Evolutionary conservation across 2,113 vertebrate species (phyloP).

Genomic region (Mixornis gularis): DNA sequence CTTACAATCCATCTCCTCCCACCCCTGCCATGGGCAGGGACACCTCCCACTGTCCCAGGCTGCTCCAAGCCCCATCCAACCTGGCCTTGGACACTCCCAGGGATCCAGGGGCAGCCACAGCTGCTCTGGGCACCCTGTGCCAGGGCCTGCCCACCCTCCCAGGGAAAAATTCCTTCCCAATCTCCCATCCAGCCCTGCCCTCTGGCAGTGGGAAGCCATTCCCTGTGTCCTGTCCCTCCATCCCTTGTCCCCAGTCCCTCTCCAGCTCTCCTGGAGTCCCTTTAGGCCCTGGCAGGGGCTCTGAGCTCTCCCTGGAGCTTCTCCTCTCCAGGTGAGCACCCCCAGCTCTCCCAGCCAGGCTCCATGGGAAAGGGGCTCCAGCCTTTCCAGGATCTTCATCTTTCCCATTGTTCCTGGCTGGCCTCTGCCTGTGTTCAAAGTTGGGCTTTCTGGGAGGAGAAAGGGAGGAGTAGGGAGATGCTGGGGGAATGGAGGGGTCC

Average conservation of each 20-base stretch:
- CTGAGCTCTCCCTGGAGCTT: neutral
- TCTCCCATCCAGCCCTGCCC: neutral
- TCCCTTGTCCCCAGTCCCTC: neutral
- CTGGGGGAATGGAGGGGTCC: neutral
- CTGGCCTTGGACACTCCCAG: neutral
- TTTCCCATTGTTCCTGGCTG: neutral
- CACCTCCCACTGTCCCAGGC: accelerated
- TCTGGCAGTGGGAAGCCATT: neutral
- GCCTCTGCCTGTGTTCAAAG: neutral
- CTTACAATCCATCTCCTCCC: neutral
- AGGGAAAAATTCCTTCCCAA: neutral
- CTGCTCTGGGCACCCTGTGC: neutral
- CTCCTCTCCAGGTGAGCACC: neutral
- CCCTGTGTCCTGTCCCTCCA: neutral
- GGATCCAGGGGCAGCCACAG: neutral
- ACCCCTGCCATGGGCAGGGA: neutral
- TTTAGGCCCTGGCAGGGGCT: neutral
- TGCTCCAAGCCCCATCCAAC: accelerated
- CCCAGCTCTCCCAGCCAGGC: neutral
- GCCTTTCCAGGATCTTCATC: neutral
- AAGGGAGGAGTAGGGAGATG: neutral
- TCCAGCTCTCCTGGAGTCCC: neutral
- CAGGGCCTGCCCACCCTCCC: accelerated
- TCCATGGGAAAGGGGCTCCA: neutral
- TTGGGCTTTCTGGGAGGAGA: neutral